Evolutionary conservation across 64 coral and sea anemone genomes (phyloP).

Genomic region (Anthopleura sola): DNA sequence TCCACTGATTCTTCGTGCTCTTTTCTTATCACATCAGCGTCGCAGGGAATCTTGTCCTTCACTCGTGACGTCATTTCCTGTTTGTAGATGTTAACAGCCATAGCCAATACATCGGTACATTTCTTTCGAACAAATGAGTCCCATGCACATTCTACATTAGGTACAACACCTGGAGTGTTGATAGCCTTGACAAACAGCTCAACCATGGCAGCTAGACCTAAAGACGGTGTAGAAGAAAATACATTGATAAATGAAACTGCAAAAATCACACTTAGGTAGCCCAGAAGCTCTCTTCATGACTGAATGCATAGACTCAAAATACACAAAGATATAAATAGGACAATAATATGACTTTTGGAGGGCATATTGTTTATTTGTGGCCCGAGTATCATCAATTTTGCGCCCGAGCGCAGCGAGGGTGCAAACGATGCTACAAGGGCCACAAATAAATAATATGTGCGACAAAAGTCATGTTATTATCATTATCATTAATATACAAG

Average conservation of each 20-base stretch:
- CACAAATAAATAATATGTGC: too few relatives aligned
- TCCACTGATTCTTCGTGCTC: constrained; percentile 36
- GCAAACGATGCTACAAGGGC: too few relatives aligned
- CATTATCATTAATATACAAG: too few relatives aligned
- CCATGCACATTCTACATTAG: constrained; percentile 71
- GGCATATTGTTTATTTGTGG: too few relatives aligned
- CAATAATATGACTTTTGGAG: too few relatives aligned
- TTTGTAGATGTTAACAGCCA: constrained; percentile 34
- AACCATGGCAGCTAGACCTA: constrained; percentile 57
- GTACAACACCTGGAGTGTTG: constrained; percentile 66
- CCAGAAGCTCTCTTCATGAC: too few relatives aligned
- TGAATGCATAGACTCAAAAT: too few relatives aligned
- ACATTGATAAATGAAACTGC: neutral
- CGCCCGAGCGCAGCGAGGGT: too few relatives aligned
- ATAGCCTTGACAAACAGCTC: constrained; percentile 57
- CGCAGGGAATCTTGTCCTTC: constrained; percentile 35
- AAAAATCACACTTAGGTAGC: too few relatives aligned
- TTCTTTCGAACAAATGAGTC: constrained; percentile 53
- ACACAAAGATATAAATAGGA: too few relatives aligned
- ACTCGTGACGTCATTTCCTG: constrained; percentile 32
- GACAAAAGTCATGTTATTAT: too few relatives aligned
- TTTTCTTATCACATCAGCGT: constrained; percentile 44
- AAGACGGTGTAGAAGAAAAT: neutral
- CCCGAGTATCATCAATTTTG: too few relatives aligned
- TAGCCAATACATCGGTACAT: constrained; percentile 36